Conservation (phyloP, 1,140 invertebrate species). For the Aphelinus certus region DNA sequence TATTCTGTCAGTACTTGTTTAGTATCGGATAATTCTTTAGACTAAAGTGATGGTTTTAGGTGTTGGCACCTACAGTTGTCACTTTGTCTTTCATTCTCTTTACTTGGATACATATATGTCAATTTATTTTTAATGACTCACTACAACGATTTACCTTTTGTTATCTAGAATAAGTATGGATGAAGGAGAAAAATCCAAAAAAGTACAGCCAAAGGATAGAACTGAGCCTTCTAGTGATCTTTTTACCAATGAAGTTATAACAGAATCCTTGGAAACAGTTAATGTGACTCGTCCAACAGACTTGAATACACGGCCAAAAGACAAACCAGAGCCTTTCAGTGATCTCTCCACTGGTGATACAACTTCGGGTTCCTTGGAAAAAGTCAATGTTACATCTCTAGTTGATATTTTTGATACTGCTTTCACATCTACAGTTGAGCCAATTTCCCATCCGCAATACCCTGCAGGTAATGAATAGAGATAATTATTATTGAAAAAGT, state of each 20-base stretch:
- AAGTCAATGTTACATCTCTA: conserved; percentile 64
- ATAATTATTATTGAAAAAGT: neutral
- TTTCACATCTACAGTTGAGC: conserved; percentile 67
- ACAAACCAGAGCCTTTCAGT: conserved; percentile 52
- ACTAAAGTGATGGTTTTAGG: too few species aligned
- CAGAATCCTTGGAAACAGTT: conserved; percentile 59
- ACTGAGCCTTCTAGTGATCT: conserved; percentile 52
- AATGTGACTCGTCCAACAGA: conserved; percentile 61
- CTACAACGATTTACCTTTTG: neutral
- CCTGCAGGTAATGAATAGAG: conserved; percentile 55
- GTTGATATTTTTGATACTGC: conserved; percentile 69
- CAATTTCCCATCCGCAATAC: conserved; percentile 60
- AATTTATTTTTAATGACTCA: too few species aligned
- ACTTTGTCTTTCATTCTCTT: too few species aligned
- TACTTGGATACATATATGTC: too few species aligned
- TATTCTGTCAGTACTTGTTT: too few species aligned
- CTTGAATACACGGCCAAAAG: conserved; percentile 55
- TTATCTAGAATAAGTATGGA: conserved; percentile 30
- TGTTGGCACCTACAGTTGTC: too few species aligned
- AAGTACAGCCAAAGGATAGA: conserved; percentile 59
- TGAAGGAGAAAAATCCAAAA: conserved; percentile 50
- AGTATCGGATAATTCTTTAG: too few species aligned
- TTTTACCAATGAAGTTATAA: conserved; percentile 54
- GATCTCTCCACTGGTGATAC: conserved; percentile 55
- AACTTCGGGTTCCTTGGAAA: conserved; percentile 56